These are phyloP conservation scores for Oscheius sp. DNA, from an alignment of 2,888 invertebrate species.

Conservation along the genomic window DNA sequence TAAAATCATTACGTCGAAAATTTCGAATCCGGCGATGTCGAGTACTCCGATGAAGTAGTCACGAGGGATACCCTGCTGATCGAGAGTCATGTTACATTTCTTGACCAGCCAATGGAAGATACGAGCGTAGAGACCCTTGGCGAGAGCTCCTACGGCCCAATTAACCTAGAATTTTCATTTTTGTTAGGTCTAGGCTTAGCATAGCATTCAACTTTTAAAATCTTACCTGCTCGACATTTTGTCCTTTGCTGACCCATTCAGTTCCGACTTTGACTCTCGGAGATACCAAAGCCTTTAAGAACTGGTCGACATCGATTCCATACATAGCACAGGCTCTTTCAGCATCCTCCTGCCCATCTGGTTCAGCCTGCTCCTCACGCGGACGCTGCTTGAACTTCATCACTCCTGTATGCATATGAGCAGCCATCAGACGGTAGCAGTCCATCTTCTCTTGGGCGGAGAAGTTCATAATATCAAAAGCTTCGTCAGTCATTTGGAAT, in stretches of 20 bases:
- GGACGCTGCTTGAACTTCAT: conserved; percentile 99
- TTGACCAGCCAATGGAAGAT: conserved; percentile 86
- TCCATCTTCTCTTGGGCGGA: conserved; percentile 93
- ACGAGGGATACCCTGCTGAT: conserved; percentile 72
- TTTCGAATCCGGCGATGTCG: conserved; percentile 75
- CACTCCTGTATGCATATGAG: conserved; percentile 99
- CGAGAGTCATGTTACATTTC: conserved; percentile 94
- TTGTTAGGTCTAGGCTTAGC: no score
- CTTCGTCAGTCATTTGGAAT: conserved; percentile 78
- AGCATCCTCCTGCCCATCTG: conserved; percentile 76
- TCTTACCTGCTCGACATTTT: conserved; percentile 74
- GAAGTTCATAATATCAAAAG: conserved; percentile 99
- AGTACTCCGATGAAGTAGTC: conserved; percentile 71
- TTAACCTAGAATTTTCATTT: no score
- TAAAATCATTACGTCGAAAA: conserved; percentile 74
- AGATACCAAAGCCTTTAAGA: conserved; percentile 73
- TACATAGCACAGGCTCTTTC: conserved; percentile 59
- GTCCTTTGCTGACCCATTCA: conserved; percentile 74
- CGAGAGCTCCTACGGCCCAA: conserved; percentile 72
- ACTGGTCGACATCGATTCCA: conserved; percentile 60
- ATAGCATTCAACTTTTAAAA: no score
- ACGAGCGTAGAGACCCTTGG: conserved; percentile 73
- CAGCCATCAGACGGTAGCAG: conserved; percentile 95
- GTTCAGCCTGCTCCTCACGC: conserved; percentile 99
- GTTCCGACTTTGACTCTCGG: conserved; percentile 74